These are phyloP conservation scores for Cherax quadricarinatus DNA, from an alignment of 1,140 invertebrate species.

Conservation along the genomic window DNA sequence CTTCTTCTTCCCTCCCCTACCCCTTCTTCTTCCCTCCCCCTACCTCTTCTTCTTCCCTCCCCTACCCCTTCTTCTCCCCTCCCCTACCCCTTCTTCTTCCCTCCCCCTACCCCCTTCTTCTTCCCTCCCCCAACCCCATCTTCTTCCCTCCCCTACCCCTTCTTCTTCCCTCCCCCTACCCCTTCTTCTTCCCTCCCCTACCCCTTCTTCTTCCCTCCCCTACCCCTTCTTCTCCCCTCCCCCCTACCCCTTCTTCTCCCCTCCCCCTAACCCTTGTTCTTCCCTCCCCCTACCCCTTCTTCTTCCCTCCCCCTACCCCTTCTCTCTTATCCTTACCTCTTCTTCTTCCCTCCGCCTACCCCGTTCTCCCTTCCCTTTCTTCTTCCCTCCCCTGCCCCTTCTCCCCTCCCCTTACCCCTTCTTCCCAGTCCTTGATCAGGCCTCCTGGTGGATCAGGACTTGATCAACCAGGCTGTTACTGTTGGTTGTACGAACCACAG, in stretches of 20 bases:
- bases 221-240: neutral
- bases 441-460: too few relatives aligned
- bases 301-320: neutral
- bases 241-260: neutral
- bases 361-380: neutral
- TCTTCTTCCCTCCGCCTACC: neutral
- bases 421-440: too few relatives aligned
- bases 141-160: conserved; percentile 1
- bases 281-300: neutral
- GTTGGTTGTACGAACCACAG: too few relatives aligned
- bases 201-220: neutral
- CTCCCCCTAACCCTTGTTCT: neutral
- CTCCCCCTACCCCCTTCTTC: too few relatives aligned
- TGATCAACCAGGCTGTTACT: too few relatives aligned
- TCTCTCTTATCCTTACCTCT: too few relatives aligned
- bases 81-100: too few relatives aligned
- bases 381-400: too few relatives aligned
- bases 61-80: too few relatives aligned
- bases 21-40: neutral
- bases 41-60: too few relatives aligned
- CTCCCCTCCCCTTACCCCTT: too few relatives aligned
- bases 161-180: neutral
- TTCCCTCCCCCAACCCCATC: neutral
- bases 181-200: neutral
- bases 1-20: neutral